Evolutionary conservation across 1,140 invertebrate species (phyloP), one percentile per base, ranked within the genome.

Genomic region (Mactra quadrangularis): DNA sequence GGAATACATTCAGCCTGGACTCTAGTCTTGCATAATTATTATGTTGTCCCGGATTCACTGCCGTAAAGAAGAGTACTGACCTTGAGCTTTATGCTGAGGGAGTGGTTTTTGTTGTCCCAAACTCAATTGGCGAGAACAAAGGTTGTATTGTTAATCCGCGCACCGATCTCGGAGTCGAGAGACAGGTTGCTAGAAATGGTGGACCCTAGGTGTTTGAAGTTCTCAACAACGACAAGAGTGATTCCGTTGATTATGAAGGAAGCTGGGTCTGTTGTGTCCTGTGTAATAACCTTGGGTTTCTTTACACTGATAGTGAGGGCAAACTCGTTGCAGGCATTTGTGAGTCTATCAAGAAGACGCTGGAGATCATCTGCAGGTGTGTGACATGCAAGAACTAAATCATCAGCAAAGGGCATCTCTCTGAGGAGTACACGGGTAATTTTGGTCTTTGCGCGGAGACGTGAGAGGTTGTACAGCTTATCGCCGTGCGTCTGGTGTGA

Each of bases 301-400:
- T 41, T 66, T 15, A 66, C 13, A 29, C 62, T 35, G 31, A 66
- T 22, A 19, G 62, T 66, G 11, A 66, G 22, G 11, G n/a, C 35
- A 66, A 66, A 66, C n/a, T 66, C 62, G 27, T n/a, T 27, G 31
- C 29, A 66, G 31, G 62, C 62, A n/a, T 33, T 31, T n/a, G 62
- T 13, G 31, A 66, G 33, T 22, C 31, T 22, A 15, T 66, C n/a
- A 11, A 66, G 27, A 3, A 41, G 29, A 15, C 17, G 31, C 22
- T 83, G 83, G 15, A 87, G 60, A 7, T 22, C 62, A 52, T 79
- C 64, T n/a, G n/a, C n/a, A n/a, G n/a, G 15, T 27, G 6, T 11
- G 15, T 57, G 55, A 22, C 25, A 11, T 17, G 55, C 55, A 25
- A n/a, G 15, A 9, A 9, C 25, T 57, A 22, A 13, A n/a, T 27